Evolutionary conservation across 2,113 vertebrate species (phyloP), one percentile per base, ranked within the genome.

Genomic region (Marcusenius ussheri): DNA sequence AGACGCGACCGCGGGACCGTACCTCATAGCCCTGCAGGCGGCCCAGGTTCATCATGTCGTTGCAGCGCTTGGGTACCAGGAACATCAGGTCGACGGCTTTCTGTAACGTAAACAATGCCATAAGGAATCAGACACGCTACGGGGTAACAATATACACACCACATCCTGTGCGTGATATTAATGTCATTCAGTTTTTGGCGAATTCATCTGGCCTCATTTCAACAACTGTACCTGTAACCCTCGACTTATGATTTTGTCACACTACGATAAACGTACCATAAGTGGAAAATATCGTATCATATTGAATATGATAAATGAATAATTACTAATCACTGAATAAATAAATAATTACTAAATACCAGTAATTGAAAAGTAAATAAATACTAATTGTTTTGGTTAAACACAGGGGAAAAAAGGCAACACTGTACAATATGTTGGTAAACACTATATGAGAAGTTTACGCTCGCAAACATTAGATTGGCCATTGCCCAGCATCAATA

Each of bases 1-100:
- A 21, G 70, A 17, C 31, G 21, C 31, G 2, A 5, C 74, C 27
- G 11, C 11, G 49, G 47, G 80, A 19, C n/a, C 27, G 89, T 94
- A 99, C 98, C 98, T 99, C 98, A 90, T 98, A 99, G 93, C 98
- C 98, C 94, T 99, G 98, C 91, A 99, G 96, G 35, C 98, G 97
- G 47, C 98, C 98, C 92, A 99, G 95, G 92, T 98, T 99, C 98
- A 99, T 99, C 98, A 99, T 99, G 93, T 99, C 98, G 83, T 99
- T 99, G 94, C 98, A 99, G 91, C 97, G 98, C 93, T 99, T 99
- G 0, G 98, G 98, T 90, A 99, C 98, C 96, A 99, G 92, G 91
- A 97, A 99, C 98, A 99, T 99, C 95, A 99, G 94, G 87, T 98
- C 96, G 89, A 98, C 95, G 0, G 97, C 95, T 97, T 97, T 97